phyloP scores from a whole-genome alignment of 2,797 vertebrate genomes.

The Yasuhikotakia modesta region DNA sequence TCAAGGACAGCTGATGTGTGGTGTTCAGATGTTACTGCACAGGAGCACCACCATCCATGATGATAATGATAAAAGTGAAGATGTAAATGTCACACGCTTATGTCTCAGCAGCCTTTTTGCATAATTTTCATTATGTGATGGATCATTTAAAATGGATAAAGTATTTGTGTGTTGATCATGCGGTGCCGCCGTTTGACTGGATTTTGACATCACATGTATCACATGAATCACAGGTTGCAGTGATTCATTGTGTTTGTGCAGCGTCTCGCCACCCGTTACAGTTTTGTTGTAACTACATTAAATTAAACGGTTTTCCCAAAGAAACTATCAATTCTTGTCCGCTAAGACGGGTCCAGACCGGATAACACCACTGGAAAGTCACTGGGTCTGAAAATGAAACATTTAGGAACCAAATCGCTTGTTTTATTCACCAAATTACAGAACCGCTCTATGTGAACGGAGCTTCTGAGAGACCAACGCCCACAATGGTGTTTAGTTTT shows the following conservation, averaged over 20 bases:
- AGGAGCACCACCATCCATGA: background rate
- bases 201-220: conserved; percentile 2
- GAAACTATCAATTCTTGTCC: conserved; percentile 18
- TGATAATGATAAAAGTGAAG: background rate
- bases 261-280: background rate
- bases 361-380: background rate
- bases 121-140: background rate
- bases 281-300: conserved; percentile 2
- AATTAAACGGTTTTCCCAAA: background rate
- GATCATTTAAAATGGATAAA: background rate
- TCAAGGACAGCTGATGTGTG: conserved; percentile 70
- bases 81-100: background rate
- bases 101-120: background rate
- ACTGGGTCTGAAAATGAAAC: conserved; percentile 6
- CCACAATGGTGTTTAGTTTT: background rate
- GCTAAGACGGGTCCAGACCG: background rate
- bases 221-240: background rate
- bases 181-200: background rate
- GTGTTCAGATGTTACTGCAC: conserved; percentile 61
- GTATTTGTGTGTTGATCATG: background rate
- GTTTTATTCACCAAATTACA: background rate
- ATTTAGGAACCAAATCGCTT: background rate
- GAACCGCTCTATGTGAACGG: background rate
- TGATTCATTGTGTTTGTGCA: background rate
- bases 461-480: background rate